A percentile compares a stretch with the other conserved stretches of the same genome.
phyloP scores from a whole-genome alignment of 2,888 invertebrate species.

The Sinotaia quadrata region DNA sequence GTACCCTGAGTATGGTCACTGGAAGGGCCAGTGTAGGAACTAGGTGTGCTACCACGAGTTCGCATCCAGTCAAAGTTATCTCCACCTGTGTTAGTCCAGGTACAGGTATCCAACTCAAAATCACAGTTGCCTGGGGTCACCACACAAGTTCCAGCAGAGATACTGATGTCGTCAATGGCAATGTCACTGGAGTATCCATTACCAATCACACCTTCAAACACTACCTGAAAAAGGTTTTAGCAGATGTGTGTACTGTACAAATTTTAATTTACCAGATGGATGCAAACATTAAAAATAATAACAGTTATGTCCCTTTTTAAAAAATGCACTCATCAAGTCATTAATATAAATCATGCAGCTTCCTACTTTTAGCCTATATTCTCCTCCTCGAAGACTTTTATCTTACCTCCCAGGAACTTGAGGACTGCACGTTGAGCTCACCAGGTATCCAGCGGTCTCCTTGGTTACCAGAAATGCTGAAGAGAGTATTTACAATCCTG shows the following conservation, averaged over 20 bases:
- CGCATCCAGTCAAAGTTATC: constrained; percentile 56
- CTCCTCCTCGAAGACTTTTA: not conserved
- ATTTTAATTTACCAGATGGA: not conserved
- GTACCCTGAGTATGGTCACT: constrained; percentile 62
- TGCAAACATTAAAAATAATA: too few species aligned
- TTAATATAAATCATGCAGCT: too few species aligned
- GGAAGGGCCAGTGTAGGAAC: constrained; percentile 49
- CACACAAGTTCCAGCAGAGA: constrained; percentile 57
- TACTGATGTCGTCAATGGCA: constrained; percentile 67
- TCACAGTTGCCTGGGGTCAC: constrained; percentile 47
- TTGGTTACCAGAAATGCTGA: constrained; percentile 47
- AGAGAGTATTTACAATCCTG: constrained; percentile 34
- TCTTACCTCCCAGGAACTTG: constrained; percentile 55
- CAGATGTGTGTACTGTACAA: not conserved
- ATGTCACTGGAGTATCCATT: constrained; percentile 57
- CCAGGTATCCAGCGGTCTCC: constrained; percentile 61
- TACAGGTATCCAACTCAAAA: constrained; percentile 55
- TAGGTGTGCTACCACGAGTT: constrained; percentile 40
- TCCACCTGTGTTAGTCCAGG: constrained; percentile 54
- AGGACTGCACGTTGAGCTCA: constrained; percentile 49
- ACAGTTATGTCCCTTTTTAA: too few species aligned
- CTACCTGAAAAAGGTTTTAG: constrained; percentile 49
- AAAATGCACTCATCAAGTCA: too few species aligned
- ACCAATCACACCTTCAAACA: constrained; percentile 63
- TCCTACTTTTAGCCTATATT: not conserved